Percentiles rank a stretch among this genome's conserved stretches.
These are phyloP conservation scores for Nomada hirtipes DNA, from an alignment of 2,888 invertebrate genomes.

Conservation along the genomic window DNA sequence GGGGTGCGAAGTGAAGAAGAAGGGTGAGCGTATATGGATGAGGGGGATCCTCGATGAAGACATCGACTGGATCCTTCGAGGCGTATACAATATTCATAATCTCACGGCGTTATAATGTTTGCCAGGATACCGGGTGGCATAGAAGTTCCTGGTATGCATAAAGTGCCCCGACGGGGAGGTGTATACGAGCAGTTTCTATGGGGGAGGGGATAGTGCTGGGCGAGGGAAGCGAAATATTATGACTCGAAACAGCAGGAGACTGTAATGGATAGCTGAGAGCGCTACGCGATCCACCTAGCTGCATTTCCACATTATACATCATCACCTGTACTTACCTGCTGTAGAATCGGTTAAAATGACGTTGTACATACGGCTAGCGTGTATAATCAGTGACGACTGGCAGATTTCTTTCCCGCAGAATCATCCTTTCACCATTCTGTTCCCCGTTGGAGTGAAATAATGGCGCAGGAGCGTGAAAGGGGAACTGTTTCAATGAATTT, in stretches of 20 bases:
- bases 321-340: slow-evolving; percentile 69
- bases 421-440: slow-evolving; percentile 45
- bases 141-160: slow-evolving; percentile 68
- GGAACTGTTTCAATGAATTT: slow-evolving; percentile 9
- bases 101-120: slow-evolving; percentile 78
- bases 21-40: neutral
- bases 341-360: slow-evolving; percentile 71
- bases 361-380: slow-evolving; percentile 16
- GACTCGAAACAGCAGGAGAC: slow-evolving; percentile 72
- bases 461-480: slow-evolving; percentile 6
- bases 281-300: slow-evolving; percentile 59
- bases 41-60: slow-evolving; percentile 14
- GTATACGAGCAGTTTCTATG: slow-evolving; percentile 33
- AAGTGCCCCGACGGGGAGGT: slow-evolving; percentile 49
- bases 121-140: slow-evolving; percentile 66
- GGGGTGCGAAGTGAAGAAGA: neutral
- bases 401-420: slow-evolving; percentile 57
- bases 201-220: slow-evolving; percentile 6
- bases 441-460: slow-evolving; percentile 9
- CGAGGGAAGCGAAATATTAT: slow-evolving; percentile 71
- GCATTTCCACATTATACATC: slow-evolving; percentile 75
- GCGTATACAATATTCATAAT: slow-evolving; percentile 80
- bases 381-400: slow-evolving; percentile 32
- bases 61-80: slow-evolving; percentile 56
- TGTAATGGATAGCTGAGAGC: slow-evolving; percentile 76